Evolutionary conservation across 2,797 vertebrate genomes (phyloP), one percentile per base, ranked within the genome.

Genomic region (Neostethus bicornis): DNA sequence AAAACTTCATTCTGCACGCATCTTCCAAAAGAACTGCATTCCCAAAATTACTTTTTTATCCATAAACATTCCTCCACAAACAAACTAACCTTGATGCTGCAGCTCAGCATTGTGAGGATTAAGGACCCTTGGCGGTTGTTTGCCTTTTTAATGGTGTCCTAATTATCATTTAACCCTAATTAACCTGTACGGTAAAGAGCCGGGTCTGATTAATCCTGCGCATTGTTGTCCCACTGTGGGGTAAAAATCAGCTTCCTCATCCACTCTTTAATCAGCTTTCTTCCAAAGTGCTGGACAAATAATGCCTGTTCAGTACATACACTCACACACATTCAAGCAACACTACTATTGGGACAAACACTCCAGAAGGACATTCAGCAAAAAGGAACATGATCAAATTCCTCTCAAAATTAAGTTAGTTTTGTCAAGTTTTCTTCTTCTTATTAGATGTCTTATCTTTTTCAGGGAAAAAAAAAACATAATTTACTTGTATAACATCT

Each of bases 161-260:
- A 90, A 92, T 91, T 91, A 91, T 89, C 87, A 89, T 89, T 91
- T 90, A 90, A 90, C 90, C 90, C 87, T 89, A 90, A 92, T 92
- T 92, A 91, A 92, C 88, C 87, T 89, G 81, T 79, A 43, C 71
- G 81, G 85, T 90, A 85, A 85, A 83, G 75, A 84, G 77, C 74
- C 56, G 35, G 68, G 80, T 76, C 85, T 86, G 86, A 92, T 91
- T 90, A 92, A 85, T 86, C 80, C 85, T 75, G 61, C 70, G 73
- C 73, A 80, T 78, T 89, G 83, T 85, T 62, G 83, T 79, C 70
- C 71, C 83, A 79, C 81, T 76, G 76, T 73, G 81, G 72, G 60
- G 70, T 25, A 44, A 59, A 78, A 85, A 85, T 76, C 83, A 81
- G 84, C 85, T 82, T 87, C 76, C 85, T 67, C 72, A 76, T 67